These are phyloP conservation scores for Reticulitermes speratus DNA, from an alignment of 1,140 invertebrate genomes.

Conservation along the genomic window DNA sequence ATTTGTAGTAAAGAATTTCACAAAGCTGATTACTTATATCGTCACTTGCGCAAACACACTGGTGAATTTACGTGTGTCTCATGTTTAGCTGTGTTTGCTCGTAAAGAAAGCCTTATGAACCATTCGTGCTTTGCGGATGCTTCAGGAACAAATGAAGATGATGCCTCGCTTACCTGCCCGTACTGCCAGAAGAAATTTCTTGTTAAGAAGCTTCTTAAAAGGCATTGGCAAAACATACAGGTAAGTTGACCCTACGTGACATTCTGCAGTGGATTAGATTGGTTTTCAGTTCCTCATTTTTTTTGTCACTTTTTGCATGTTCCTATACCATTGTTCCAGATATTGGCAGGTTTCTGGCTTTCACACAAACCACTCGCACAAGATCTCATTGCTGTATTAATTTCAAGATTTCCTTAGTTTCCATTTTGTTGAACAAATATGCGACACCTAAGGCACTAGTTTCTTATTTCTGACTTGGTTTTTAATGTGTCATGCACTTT, in stretches of 20 bases:
- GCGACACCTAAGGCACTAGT: no score
- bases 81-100: conserved; percentile 44
- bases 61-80: conserved; percentile 50
- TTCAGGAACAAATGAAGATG: conserved; percentile 18
- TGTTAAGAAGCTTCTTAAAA: conserved; percentile 40
- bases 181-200: conserved; percentile 42
- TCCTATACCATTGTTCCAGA: no score
- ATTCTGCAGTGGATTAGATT: neutral
- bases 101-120: conserved; percentile 44
- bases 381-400: no score
- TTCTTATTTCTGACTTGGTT: no score
- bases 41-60: conserved; percentile 55
- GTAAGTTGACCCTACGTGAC: conserved; percentile 37
- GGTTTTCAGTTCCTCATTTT: no score
- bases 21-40: conserved; percentile 48
- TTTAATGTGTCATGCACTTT: no score
- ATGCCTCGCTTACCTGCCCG: conserved; percentile 37
- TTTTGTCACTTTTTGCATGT: no score
- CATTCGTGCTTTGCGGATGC: conserved; percentile 40
- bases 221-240: conserved; percentile 39
- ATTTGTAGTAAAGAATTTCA: conserved; percentile 55
- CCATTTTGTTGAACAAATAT: no score
- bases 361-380: no score
- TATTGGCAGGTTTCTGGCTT: no score
- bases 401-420: no score